Percentiles rank a stretch among this genome's conserved stretches.
phyloP scores from a whole-genome alignment of 2,888 invertebrate genomes.

The Cylloceria caligata region DNA sequence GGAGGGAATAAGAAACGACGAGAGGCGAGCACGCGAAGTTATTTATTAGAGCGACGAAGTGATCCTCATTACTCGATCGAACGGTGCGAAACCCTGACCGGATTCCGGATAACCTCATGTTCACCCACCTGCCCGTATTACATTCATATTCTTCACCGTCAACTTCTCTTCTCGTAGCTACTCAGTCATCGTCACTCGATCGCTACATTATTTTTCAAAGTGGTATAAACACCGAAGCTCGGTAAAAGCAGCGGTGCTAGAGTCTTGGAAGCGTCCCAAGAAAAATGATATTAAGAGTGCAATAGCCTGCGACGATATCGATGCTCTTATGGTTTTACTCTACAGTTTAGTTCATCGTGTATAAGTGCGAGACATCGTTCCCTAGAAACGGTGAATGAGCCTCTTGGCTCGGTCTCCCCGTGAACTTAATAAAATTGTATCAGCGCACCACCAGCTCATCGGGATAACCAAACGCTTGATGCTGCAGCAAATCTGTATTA shows the following conservation, averaged over 20 bases:
- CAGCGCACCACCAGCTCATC: conserved; percentile 20
- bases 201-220: background rate
- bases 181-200: background rate
- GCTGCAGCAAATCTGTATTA: background rate
- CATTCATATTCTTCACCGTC: conserved; percentile 13
- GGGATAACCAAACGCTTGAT: background rate
- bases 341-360: conserved; percentile 48
- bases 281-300: conserved; percentile 78
- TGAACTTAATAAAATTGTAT: conserved; percentile 66
- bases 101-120: conserved; percentile 52
- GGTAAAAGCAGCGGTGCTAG: background rate
- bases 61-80: conserved; percentile 58
- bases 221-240: background rate
- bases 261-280: conserved; percentile 79
- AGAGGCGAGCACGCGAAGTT: conserved; percentile 48
- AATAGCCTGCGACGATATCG: conserved; percentile 75
- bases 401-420: conserved; percentile 74
- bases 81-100: conserved; percentile 41
- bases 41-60: conserved; percentile 67
- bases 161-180: background rate
- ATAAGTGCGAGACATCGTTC: conserved; percentile 39
- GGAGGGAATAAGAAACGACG: conserved; percentile 24
- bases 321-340: conserved; percentile 62
- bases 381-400: conserved; percentile 68
- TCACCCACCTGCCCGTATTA: conserved; percentile 18